These are phyloP conservation scores for Scolopax rusticola DNA, from an alignment of 2,797 vertebrate genomes.

Conservation along the genomic window DNA sequence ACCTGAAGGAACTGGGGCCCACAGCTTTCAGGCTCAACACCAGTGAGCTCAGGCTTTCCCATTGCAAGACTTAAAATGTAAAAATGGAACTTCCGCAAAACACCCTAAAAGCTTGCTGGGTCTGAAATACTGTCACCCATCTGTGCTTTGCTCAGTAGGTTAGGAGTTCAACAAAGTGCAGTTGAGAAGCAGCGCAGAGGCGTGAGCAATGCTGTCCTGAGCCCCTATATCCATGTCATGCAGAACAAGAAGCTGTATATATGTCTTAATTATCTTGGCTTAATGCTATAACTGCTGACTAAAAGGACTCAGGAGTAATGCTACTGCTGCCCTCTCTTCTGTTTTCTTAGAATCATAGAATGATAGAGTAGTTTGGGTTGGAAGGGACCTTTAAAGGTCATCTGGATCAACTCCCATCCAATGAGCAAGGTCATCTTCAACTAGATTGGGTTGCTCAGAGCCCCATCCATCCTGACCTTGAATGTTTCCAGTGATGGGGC, in stretches of 20 bases:
- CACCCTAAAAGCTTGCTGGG: background rate
- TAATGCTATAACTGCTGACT: background rate
- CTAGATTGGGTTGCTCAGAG: background rate
- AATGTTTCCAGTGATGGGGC: background rate
- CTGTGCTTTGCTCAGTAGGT: background rate
- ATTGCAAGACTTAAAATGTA: background rate
- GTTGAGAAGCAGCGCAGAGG: background rate
- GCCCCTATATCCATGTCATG: rapidly evolving
- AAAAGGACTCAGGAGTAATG: background rate
- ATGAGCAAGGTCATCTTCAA: background rate
- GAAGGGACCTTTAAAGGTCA: background rate
- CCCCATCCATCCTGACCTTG: background rate
- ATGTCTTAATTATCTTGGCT: background rate
- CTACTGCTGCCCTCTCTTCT: background rate
- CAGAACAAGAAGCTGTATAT: rapidly evolving
- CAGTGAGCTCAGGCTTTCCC: background rate
- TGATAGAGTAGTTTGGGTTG: background rate
- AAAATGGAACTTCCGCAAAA: background rate
- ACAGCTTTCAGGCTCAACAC: background rate
- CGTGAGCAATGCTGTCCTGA: background rate
- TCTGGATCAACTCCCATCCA: background rate
- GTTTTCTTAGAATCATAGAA: background rate
- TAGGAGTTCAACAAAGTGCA: background rate
- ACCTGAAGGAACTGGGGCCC: background rate
- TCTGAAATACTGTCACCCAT: background rate